phyloP scores from a whole-genome alignment of 2,797 vertebrate genomes.

The Thamnophis elegans region DNA sequence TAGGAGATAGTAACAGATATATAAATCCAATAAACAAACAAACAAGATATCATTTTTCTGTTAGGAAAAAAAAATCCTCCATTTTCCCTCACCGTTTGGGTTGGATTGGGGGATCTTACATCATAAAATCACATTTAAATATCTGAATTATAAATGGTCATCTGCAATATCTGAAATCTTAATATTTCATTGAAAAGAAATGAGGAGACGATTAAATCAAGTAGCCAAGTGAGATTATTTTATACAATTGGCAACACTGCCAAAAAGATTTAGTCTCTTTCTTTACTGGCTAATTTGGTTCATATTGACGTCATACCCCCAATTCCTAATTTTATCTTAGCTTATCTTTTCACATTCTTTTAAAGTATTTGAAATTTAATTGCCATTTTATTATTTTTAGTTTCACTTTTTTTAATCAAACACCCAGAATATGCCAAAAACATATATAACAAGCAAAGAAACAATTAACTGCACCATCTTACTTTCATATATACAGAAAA shows the following conservation, averaged over 20 bases:
- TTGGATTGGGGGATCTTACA: background rate
- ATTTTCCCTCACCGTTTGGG: rapidly evolving
- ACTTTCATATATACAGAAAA: background rate
- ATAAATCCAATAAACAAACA: too few species aligned
- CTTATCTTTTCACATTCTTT: background rate
- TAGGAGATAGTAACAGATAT: background rate
- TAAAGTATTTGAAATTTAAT: background rate
- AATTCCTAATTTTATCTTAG: background rate
- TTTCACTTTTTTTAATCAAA: background rate
- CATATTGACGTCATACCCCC: background rate
- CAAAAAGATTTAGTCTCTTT: background rate
- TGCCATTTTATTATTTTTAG: background rate
- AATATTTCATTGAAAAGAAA: background rate
- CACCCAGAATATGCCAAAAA: background rate
- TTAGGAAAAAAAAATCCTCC: background rate
- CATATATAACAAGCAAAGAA: background rate
- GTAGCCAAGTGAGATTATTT: background rate
- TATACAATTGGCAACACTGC: too few species aligned
- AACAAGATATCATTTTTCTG: background rate
- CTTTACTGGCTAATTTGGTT: background rate
- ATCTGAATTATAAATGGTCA: background rate
- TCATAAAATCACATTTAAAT: background rate
- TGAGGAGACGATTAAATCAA: background rate
- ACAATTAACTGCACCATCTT: background rate
- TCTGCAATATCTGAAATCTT: background rate